phyloP scores from a whole-genome alignment of 2,888 invertebrate species.

The Ornithoptera priamus region DNA sequence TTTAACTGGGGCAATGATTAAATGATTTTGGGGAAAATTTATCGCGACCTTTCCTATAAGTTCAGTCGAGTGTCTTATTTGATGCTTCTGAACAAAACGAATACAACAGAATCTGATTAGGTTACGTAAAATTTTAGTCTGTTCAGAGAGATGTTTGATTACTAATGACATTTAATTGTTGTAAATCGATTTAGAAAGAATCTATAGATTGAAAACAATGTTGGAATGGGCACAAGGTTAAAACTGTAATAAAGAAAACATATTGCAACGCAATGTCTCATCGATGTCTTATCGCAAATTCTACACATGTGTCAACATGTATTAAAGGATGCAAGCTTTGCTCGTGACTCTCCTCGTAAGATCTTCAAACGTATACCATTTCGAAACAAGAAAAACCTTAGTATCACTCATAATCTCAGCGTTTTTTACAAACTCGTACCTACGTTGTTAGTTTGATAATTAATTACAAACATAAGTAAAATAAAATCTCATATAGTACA shows the following conservation, averaged over 20 bases:
- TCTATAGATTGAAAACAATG: slow-evolving; percentile 50
- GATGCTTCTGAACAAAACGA: no score
- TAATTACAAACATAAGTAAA: no score
- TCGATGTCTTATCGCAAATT: slow-evolving; percentile 33
- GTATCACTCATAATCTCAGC: no score
- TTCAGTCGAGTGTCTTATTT: background rate
- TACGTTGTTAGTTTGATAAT: no score
- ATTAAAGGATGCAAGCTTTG: slow-evolving; percentile 33
- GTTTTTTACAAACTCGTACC: no score
- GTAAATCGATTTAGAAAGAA: slow-evolving; percentile 7
- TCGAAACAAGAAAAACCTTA: no score
- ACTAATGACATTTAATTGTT: background rate
- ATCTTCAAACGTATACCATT: background rate
- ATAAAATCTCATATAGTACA: background rate
- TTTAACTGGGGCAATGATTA: background rate
- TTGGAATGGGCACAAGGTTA: slow-evolving; percentile 66
- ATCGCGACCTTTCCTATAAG: background rate
- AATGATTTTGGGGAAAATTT: background rate
- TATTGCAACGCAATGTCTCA: slow-evolving; percentile 48
- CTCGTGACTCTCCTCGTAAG: background rate
- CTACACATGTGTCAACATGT: slow-evolving; percentile 48
- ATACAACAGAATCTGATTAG: background rate
- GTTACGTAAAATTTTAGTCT: background rate
- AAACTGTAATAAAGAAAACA: slow-evolving; percentile 51
- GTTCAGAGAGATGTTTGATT: slow-evolving; percentile 1